A percentile compares a stretch with the other conserved stretches of the same genome.
Evolutionary conservation across 2,113 vertebrate species (phyloP).

Genomic region (Mormoops blainvillei): DNA sequence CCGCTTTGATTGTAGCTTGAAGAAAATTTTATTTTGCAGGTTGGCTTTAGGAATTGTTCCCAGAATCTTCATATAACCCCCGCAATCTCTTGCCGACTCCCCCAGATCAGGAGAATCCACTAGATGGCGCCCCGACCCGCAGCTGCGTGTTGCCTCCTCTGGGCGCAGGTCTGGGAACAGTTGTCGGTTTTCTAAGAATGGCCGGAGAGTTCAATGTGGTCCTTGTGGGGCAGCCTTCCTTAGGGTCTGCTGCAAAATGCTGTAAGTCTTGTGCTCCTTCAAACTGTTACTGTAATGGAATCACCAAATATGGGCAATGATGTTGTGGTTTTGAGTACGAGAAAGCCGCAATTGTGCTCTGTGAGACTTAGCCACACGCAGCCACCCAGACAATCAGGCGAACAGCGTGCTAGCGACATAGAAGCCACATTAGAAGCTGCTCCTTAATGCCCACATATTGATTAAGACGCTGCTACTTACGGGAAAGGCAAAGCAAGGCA

Average conservation of each 20-base stretch:
- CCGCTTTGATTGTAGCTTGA: not conserved
- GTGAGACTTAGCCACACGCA: not conserved
- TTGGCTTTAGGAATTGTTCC: not conserved
- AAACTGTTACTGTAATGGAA: fast-evolving
- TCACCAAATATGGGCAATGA: not conserved
- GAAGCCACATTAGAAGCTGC: not conserved
- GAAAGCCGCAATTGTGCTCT: not conserved
- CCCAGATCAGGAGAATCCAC: conserved; percentile 49
- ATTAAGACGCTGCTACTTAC: not conserved
- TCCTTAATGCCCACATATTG: not conserved
- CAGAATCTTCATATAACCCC: not conserved
- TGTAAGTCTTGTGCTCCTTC: not conserved
- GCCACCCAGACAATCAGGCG: not conserved
- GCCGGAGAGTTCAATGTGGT: not conserved
- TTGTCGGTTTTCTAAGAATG: not conserved
- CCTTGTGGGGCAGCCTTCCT: not conserved
- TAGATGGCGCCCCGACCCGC: conserved; percentile 68
- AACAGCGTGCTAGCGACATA: not conserved
- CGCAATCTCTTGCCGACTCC: not conserved
- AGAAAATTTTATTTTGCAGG: not conserved
- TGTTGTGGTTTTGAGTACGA: not conserved
- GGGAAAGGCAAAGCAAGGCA: not conserved
- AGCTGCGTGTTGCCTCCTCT: not conserved
- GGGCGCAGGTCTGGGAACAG: not conserved
- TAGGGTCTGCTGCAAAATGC: not conserved